Evolutionary conservation across 2,113 vertebrate species (phyloP), one percentile per base, ranked within the genome.

Genomic region (Peucedramus taeniatus): DNA sequence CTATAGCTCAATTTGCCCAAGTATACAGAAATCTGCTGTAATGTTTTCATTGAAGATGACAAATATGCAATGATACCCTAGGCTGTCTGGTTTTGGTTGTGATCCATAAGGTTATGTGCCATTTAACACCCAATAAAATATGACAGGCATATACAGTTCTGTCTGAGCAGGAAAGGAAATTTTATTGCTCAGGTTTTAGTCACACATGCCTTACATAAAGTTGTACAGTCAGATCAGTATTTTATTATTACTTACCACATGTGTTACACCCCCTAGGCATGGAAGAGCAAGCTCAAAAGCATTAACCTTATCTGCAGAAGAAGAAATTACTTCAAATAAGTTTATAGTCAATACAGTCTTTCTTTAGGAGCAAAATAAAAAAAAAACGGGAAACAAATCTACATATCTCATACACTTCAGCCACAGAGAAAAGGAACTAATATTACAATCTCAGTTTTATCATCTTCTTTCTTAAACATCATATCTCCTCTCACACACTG

Each of bases 131-230:
- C 85, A 87, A 86, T 93, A 93, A 97, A 96, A 95, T 95, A 96
- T 96, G 95, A 96, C 92, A 90, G 64, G 47, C 83, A 89, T 68
- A 86, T 64, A 94, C 76, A 66, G 49, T 89, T 84, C 92, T 96
- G 92, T 71, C 79, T 83, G 85, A 90, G 90, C 76, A 95, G 96
- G 93, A 96, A 95, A 94, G 76, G 77, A 81, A 69, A 94, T 91
- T 96, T 97, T 96, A 97, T 96, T 86, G 87, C 76, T 95, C 31
- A 53, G 72, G 90, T 89, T 97, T 96, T 78, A 97, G 90, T 92
- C 85, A 93, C 92, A 94, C 88, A 92, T 94, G 83, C 94, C 87
- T 83, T 96, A 80, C 93, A 97, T 94, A 96, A 97, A 96, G n/a
- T 89, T 90, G 83, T 93, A 94, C 85, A 95, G 90, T 93, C 68